Evolutionary conservation across 2,113 vertebrate species (phyloP).

Genomic region (Chlamydotis undulata): DNA sequence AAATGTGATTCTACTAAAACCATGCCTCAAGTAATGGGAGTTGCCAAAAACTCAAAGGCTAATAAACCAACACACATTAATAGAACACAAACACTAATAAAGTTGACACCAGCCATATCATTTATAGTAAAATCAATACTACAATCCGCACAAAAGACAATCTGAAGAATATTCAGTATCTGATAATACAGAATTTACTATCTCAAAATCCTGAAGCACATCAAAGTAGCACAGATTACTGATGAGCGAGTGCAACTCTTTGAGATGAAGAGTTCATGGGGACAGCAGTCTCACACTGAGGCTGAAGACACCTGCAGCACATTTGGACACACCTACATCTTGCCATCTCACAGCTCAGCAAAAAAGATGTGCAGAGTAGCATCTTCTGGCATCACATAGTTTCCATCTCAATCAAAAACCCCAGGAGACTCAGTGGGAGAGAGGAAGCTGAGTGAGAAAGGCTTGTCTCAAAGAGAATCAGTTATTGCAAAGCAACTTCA

Average conservation of each 20-base stretch:
- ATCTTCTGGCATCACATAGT: background rate
- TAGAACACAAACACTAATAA: conserved; percentile 47
- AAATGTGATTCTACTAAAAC: conserved; percentile 60
- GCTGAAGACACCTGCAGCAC: background rate
- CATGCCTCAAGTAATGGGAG: conserved; percentile 30
- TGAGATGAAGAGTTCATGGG: background rate
- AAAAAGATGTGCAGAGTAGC: background rate
- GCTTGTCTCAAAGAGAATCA: background rate
- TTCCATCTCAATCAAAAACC: background rate
- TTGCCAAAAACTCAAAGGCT: conserved; percentile 39
- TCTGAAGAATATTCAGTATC: background rate
- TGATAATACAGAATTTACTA: background rate
- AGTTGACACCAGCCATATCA: conserved; percentile 6
- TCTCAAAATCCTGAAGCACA: background rate
- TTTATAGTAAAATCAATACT: background rate
- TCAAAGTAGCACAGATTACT: background rate
- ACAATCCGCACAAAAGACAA: background rate
- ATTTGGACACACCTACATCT: background rate
- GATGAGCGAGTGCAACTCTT: background rate
- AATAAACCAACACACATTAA: conserved; percentile 23
- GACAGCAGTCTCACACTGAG: fast-evolving
- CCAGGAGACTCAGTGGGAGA: background rate
- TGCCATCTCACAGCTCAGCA: background rate
- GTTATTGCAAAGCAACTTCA: background rate
- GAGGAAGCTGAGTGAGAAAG: background rate